Evolutionary conservation across 2,113 vertebrate species (phyloP).

Genomic region (Sitta europaea): DNA sequence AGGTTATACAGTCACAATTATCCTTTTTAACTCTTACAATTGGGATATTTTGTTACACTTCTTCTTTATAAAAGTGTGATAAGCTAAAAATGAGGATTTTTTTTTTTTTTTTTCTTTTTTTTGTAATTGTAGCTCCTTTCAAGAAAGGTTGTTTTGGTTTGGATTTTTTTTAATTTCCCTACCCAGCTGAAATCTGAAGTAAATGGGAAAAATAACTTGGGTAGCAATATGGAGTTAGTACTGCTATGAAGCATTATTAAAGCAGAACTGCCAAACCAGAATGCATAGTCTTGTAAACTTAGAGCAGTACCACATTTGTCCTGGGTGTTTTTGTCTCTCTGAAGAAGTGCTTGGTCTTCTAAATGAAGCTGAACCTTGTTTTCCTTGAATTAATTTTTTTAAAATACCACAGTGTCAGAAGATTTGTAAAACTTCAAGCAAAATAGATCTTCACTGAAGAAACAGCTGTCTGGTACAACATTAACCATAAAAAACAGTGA

Average conservation of each 20-base stretch:
- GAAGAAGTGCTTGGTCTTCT: conserved; percentile 41
- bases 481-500: background rate
- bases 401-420: background rate
- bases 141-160: background rate
- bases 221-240: background rate
- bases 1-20: background rate
- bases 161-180: background rate
- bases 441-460: background rate
- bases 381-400: conserved; percentile 6
- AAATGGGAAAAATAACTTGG: background rate
- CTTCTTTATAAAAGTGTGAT: background rate
- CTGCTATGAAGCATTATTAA: conserved; percentile 21
- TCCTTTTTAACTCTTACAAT: background rate
- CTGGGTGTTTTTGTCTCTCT: conserved; percentile 1
- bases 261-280: conserved; percentile 27
- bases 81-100: background rate
- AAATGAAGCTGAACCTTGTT: conserved; percentile 6
- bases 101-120: no score
- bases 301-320: conserved; percentile 13
- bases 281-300: background rate
- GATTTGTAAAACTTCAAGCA: background rate
- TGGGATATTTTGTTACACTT: background rate
- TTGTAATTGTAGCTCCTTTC: background rate
- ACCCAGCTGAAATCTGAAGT: background rate
- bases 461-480: background rate